Percentiles rank a stretch among this genome's conserved stretches.
These are phyloP conservation scores for Crambe crambe DNA, from an alignment of 37 sponge, comb jelly and placozoan genomes.

Conservation along the genomic window DNA sequence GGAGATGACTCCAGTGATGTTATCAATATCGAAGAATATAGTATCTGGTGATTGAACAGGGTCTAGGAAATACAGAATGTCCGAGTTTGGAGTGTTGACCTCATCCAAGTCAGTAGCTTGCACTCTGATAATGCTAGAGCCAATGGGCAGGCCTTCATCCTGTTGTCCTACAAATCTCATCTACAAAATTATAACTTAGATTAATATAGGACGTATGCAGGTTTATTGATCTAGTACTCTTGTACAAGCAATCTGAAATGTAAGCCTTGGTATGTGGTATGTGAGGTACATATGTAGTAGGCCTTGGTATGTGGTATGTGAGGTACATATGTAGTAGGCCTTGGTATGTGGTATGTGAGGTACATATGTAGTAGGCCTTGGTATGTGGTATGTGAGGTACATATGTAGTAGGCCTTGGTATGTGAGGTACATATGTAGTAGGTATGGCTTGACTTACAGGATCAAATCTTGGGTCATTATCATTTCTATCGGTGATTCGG, in stretches of 20 bases:
- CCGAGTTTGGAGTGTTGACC: slow-evolving; percentile 4
- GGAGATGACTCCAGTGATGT: slow-evolving; percentile 26
- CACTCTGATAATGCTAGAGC: slow-evolving; percentile 35
- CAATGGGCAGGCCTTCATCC: slow-evolving; percentile 22
- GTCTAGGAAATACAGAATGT: slow-evolving; percentile 25
- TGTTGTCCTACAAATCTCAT: slow-evolving; percentile 9
- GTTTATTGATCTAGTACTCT: too few relatives aligned
- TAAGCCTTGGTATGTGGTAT: too few relatives aligned
- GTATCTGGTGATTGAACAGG: too few relatives aligned
- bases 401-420: background rate
- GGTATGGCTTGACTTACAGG: slow-evolving; percentile 1
- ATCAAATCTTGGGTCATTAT: slow-evolving; percentile 28
- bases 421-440: background rate
- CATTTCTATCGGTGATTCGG: slow-evolving; percentile 24
- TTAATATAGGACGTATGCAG: too few relatives aligned
- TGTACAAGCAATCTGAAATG: too few relatives aligned
- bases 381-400: background rate
- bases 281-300: too few relatives aligned
- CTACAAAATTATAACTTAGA: background rate
- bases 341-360: too few relatives aligned
- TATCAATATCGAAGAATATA: slow-evolving; percentile 24
- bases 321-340: too few relatives aligned
- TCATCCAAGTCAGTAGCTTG: slow-evolving; percentile 51
- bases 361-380: background rate
- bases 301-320: too few relatives aligned